Base-by-base conservation (phyloP, 2,113 vertebrate species). In the Ramphastos sulfuratus region DNA sequence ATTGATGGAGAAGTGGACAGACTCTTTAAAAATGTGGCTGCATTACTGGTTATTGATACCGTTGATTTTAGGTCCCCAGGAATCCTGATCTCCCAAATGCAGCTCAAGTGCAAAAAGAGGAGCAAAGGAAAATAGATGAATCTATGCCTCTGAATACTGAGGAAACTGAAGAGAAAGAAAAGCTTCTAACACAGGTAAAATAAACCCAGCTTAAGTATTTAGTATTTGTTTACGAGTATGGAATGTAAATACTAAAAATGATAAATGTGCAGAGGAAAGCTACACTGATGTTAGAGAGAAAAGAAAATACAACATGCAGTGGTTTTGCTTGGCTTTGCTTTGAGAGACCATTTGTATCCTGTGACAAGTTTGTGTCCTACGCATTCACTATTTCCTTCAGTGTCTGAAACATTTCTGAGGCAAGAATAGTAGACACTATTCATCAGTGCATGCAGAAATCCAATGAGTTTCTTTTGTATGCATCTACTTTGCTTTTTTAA, bases 61-160 rank as follows among this genome's bases (percentile, higher is more conserved):
- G 65, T 15, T 93, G 69, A 54, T 97, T 92, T 86, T 73, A 99
- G 98, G 98, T 98, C 48, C 98, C 98, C 72, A 97, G 98, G 79
- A 98, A 98, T 95, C 97, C 98, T 76, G 98, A 99, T 27, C 97
- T 98, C 35, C 98, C 98, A 48, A 98, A 98, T 93, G 97, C 98
- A 95, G 97, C 97, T 82, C 94, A 98, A 78, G 97, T 97, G 63
- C 98, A 99, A 94, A 98, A 98, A 92, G 98, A 99, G 63, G 98
- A 99, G 20, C 98, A 99, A 85, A 98, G 97, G 92, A 99, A 98
- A 96, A 99, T 99, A 85, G 98, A 99, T 93, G 98, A 98, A 64
- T 98, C 98, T 5, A 98, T 98, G 95, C 97, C 98, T 92, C 97
- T 98, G 58, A 98, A 97, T 52, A 33, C 97, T n/a, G 98, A 98